Conservation (phyloP, 2,797 vertebrate genomes). For the Malacoraja senta region DNA sequence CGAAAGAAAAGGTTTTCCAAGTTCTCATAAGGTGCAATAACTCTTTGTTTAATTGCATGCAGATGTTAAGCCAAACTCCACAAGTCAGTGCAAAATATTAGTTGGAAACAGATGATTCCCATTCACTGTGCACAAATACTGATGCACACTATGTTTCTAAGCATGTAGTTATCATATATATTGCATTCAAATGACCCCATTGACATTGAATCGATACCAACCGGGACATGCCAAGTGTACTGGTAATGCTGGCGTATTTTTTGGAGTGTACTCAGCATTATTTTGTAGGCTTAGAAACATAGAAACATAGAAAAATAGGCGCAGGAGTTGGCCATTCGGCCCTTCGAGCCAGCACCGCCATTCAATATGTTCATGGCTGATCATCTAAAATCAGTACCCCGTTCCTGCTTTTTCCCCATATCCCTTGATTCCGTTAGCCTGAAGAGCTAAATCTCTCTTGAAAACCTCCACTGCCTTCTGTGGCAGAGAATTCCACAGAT, state of each 20-base stretch:
- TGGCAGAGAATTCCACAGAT: too few species aligned
- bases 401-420: too few species aligned
- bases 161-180: neutral
- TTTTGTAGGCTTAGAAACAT: neutral
- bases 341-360: too few species aligned
- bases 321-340: too few species aligned
- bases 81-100: constrained; percentile 20
- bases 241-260: neutral
- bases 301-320: too few species aligned
- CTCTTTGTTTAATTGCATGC: constrained; percentile 26
- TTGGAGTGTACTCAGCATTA: neutral
- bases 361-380: too few species aligned
- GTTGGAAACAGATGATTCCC: constrained; percentile 22
- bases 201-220: neutral
- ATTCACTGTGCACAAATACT: neutral
- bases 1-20: constrained; percentile 1
- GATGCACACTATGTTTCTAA: neutral
- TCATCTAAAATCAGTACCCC: too few species aligned
- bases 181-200: neutral
- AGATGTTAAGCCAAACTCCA: constrained; percentile 13
- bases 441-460: too few species aligned
- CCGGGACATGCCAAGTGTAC: neutral
- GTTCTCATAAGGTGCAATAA: constrained; percentile 34
- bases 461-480: too few species aligned
- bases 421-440: too few species aligned